Conservation (phyloP, 2,888 invertebrate genomes). For the Apomyelois bistriatella region DNA sequence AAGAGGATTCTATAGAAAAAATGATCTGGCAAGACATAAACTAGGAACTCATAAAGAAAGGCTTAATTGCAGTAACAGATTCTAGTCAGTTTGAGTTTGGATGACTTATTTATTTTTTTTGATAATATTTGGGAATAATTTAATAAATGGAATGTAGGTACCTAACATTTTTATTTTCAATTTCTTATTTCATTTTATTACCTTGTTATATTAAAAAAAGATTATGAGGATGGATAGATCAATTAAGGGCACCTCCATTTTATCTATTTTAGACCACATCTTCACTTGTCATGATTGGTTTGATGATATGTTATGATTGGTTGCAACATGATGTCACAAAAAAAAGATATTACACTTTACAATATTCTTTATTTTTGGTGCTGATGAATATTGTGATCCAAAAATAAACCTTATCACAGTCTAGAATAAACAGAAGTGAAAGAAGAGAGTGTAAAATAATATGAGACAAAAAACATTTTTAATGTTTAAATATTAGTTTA, state of each 20-base stretch:
- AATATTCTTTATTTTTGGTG: conserved; percentile 55
- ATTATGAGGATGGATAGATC: no score
- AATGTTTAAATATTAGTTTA: conserved; percentile 4
- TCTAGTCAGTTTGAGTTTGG: neutral
- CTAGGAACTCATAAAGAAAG: conserved; percentile 60
- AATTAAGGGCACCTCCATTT: no score
- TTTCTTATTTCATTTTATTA: no score
- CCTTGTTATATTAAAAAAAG: no score
- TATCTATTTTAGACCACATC: no score
- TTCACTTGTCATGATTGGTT: no score
- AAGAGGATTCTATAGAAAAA: conserved; percentile 64
- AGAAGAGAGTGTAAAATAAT: conserved; percentile 16
- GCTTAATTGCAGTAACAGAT: conserved; percentile 25
- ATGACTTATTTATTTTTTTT: neutral
- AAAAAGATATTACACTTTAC: conserved; percentile 36
- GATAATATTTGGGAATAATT: neutral
- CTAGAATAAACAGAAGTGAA: conserved; percentile 32
- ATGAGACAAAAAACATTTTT: conserved; percentile 19
- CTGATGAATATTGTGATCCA: conserved; percentile 53
- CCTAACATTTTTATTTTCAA: no score
- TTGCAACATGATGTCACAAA: neutral
- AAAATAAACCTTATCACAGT: conserved; percentile 55
- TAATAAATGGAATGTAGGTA: neutral
- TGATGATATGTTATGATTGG: no score
- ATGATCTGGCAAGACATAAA: conserved; percentile 64